Base-by-base conservation (phyloP, 2,797 vertebrate genomes). In the Gymnoscopelus microlampas region DNA sequence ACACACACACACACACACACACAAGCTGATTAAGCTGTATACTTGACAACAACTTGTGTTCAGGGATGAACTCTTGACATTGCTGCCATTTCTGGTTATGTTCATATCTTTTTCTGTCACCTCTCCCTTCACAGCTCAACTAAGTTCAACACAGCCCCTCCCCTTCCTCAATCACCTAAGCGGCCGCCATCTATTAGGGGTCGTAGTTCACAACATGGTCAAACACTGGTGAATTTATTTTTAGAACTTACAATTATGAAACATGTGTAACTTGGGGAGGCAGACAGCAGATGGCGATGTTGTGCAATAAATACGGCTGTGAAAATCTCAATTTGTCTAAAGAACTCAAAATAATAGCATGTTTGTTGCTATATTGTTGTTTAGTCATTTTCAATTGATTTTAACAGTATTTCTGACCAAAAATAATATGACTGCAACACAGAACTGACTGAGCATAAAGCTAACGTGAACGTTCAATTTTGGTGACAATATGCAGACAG, bases 261-360 rank as follows among this genome's bases (percentile, higher is more conserved):
- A 29, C 26, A 29, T 29, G 6, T 60, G 66, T 44, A 76, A 23
- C 73, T 80, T 62, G 64, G 58, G 0, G 44, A 15, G 5, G 0
- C 0, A 58, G 84, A 67, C 89, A 91, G 74, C 76, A 90, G 87
- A 76, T 82, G 85, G 85, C 67, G 44, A 39, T 73, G 60, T 86
- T 88, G 80, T 74, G 62, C 53, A 77, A 71, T 63, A 3, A 76
- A 75, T 11, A 54, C 39, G 59, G 29, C 3, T 14, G 9, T 44
- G 3, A 29, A 29, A 1, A 29, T 4, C 14, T 29, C 35, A 44
- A n/a, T 47, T 3, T 9, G 6, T 53, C 26, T 29, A 29, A 29
- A 29, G 44, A 75, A 66, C 26, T 60, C 12, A n/a, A 24, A 11
- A 60, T 44, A 23, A 3, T 24, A 24, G 23, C 13, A 62, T 73